Conservation (phyloP, 2,888 invertebrate species). For the Lomographa bimaculata region DNA sequence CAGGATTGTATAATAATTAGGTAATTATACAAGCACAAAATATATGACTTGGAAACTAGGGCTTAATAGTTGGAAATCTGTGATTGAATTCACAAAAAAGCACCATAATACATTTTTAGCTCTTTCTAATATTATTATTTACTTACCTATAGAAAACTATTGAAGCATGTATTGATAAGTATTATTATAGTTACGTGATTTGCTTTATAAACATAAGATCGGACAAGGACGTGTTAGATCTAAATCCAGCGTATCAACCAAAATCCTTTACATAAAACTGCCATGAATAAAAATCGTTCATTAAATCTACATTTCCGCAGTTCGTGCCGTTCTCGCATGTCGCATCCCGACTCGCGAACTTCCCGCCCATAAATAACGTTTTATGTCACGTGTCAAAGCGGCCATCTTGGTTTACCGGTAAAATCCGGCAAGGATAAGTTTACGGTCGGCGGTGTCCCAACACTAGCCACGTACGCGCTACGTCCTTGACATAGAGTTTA, state of each 20-base stretch:
- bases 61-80: too few species aligned
- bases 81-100: too few species aligned
- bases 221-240: constrained; percentile 20
- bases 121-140: too few species aligned
- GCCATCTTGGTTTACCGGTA: constrained; percentile 68
- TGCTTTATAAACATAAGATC: too few species aligned
- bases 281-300: constrained; percentile 76
- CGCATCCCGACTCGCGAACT: constrained; percentile 74
- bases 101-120: too few species aligned
- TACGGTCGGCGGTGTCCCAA: constrained; percentile 39
- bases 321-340: constrained; percentile 78
- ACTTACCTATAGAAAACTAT: too few species aligned
- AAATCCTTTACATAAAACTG: constrained; percentile 61
- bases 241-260: constrained; percentile 30
- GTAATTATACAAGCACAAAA: too few species aligned
- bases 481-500: constrained; percentile 55
- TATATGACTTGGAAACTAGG: too few species aligned
- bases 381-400: constrained; percentile 78
- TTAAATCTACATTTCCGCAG: constrained; percentile 66
- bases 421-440: constrained; percentile 52
- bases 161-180: too few species aligned
- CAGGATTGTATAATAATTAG: too few species aligned
- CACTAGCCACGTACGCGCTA: constrained; percentile 47
- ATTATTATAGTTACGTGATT: too few species aligned
- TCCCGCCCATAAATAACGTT: constrained; percentile 74